Evolutionary conservation across 2,888 invertebrate species (phyloP).

Genomic region (Pemphredon lugubris): DNA sequence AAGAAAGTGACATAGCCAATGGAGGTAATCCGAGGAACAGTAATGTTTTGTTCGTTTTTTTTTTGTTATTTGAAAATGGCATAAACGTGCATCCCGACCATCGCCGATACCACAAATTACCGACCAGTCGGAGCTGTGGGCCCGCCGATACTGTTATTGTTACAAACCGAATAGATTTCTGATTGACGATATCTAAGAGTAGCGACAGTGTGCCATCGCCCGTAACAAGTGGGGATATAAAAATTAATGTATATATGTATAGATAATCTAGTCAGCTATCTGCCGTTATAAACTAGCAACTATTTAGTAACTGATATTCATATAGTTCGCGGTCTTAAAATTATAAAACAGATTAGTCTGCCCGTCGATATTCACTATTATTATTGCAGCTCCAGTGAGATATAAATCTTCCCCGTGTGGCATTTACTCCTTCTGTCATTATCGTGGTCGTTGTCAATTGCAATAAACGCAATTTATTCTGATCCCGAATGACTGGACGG

Average conservation of each 20-base stretch:
- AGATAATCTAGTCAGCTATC: conserved; percentile 75
- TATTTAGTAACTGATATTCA: conserved; percentile 74
- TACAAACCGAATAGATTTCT: conserved; percentile 45
- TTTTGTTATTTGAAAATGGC: conserved; percentile 30
- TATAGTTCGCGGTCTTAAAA: conserved; percentile 75
- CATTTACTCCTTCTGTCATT: conserved; percentile 20
- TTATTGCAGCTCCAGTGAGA: conserved; percentile 72
- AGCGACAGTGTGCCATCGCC: conserved; percentile 58
- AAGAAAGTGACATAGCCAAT: conserved; percentile 10
- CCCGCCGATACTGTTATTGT: conserved; percentile 30
- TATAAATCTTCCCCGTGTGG: conserved; percentile 53
- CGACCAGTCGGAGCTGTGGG: conserved; percentile 41
- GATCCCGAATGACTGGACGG: conserved; percentile 72
- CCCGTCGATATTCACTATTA: conserved; percentile 69
- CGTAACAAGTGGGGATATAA: conserved; percentile 77
- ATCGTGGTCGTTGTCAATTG: conserved; percentile 59
- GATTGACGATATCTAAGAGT: conserved; percentile 57
- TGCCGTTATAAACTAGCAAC: conserved; percentile 75
- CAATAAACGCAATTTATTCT: conserved; percentile 53
- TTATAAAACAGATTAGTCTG: conserved; percentile 77
- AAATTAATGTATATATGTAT: conserved; percentile 74
- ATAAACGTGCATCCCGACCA: conserved; percentile 29
- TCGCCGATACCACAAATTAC: conserved; percentile 37
- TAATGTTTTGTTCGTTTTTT: conserved; percentile 3
- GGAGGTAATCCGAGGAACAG: conserved; percentile 43